phyloP scores from a whole-genome alignment of 2,888 invertebrate species.

The Drosophila setosimentum region DNA sequence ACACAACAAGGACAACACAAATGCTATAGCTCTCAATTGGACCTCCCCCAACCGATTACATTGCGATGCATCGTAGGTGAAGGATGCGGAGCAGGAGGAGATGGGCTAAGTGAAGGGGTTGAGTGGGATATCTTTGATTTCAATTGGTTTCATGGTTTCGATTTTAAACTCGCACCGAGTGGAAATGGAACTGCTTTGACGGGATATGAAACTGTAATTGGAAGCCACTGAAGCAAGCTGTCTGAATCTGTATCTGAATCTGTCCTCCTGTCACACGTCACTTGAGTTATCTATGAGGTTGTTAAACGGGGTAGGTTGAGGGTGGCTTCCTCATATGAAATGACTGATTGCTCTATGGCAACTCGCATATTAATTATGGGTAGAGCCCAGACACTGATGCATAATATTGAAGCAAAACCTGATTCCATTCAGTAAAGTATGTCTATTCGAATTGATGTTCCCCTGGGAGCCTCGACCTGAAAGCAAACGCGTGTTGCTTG shows the following conservation, averaged over 20 bases:
- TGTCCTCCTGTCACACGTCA: conserved; percentile 20
- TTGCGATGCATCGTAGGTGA: conserved; percentile 28
- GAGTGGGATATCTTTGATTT: conserved; percentile 44
- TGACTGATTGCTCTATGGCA: conserved; percentile 59
- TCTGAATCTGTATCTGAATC: conserved; percentile 34
- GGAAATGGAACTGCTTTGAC: conserved; percentile 32
- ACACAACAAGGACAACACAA: conserved; percentile 35
- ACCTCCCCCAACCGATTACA: conserved; percentile 20
- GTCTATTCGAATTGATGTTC: conserved; percentile 35
- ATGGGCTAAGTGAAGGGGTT: conserved; percentile 2
- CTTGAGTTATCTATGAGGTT: conserved; percentile 16
- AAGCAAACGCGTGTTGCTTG: conserved; percentile 37
- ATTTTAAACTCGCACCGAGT: conserved; percentile 44
- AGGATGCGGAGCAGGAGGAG: not conserved
- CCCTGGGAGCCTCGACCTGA: conserved; percentile 49
- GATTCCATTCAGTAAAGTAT: conserved; percentile 23
- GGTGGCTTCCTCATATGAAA: conserved; percentile 24
- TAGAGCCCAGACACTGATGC: conserved; percentile 12
- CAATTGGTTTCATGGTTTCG: conserved; percentile 56
- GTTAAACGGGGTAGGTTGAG: not conserved
- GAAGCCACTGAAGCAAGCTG: conserved; percentile 52
- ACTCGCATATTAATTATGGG: conserved; percentile 72
- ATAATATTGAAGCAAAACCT: conserved; percentile 42
- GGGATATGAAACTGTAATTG: conserved; percentile 66
- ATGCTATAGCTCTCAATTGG: conserved; percentile 51